Evolutionary conservation across 2,888 invertebrate genomes (phyloP), one percentile per base, ranked within the genome.

Genomic region (Dastarcus helophoroides): DNA sequence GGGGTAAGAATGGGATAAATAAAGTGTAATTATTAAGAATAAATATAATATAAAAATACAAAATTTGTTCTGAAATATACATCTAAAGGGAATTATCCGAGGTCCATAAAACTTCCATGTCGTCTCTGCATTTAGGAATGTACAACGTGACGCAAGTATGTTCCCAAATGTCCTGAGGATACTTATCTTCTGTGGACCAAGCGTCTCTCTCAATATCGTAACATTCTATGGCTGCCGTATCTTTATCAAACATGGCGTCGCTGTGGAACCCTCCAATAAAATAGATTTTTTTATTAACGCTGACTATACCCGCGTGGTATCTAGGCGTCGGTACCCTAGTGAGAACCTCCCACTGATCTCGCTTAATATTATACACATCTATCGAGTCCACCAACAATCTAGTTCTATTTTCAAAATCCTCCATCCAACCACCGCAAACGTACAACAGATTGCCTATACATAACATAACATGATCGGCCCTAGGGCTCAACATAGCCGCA

Each of bases 141-240:
- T 74, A 78, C 32, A 80, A 59, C 14, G 72, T 68, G 26, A 72
- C 75, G 49, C 76, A 74, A 2, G 71, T 69, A 44, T 79, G 78
- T 49, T 79, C 79, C 79, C 79, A 80, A 34, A 77, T 69, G 46
- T 77, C 73, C 44, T 73, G 71, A 0, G 76, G 73, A 50, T 75
- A 72, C 37, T 72, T 68, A 41, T 70, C 68, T n/a, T 69, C 69
- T 6, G 68, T 67, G 4, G 66, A 67, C 79, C 79, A 79, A 8
- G 60, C 54, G 39, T 68, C 65, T 1, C 60, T 68, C 16, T 67
- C 67, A 39, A 79, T 57, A 53, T 79, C 72, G 49, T 74, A 78
- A 39, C 69, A 71, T 51, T 79, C 78, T 7, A 79, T 72, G 25
- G 70, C 68, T 3, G 72, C 70, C 32, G 77, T 75, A 36, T 75